Evolutionary conservation across 2,888 invertebrate genomes (phyloP), one percentile per base, ranked within the genome.

Genomic region (Dicycla oo): DNA sequence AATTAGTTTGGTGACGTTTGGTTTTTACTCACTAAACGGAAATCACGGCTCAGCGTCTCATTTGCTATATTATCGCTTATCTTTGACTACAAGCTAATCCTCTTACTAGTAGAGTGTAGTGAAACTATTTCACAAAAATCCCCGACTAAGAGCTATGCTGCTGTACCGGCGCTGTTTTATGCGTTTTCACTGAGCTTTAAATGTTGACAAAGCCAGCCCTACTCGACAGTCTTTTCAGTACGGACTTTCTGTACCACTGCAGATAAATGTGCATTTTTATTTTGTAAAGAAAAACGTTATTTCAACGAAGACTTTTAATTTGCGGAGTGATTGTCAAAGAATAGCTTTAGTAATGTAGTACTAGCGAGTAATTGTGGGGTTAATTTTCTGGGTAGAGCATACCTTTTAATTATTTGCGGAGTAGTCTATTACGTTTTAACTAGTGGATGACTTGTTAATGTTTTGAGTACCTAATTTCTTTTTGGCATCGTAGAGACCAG

Each of bases 121-220:
- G 84, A 79, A 86, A 86, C 86, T 86, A 82, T 86, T 83, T 80
- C 67, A 77, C 75, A 84, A 85, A 85, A 85, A 82, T 71, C 69
- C 78, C 63, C 61, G 56, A 54, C 73, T 75, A 77, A 76, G 78
- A 85, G 82, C 74, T 57, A 62, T 74, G 75, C 74, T 69, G 80
- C 73, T 61, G 66, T 74, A 80, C 75, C 63, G 49, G 69, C 64
- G 80, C 75, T 84, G 81, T 81, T 85, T 82, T 85, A 87, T 87
- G 80, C 87, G 87, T 87, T 87, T 85, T 79, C 80, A 75, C 80
- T 80, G 84, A 82, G 84, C 83, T 83, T 84, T 78, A 83, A 87
- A 84, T 84, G 87, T 85, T 87, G 87, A 87, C 87, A 87, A 87
- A 87, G 72, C 81, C 78, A 57, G 66, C 51, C 56, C 60, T 67